Percentiles rank a stretch among this genome's conserved stretches.
Conservation (phyloP, 2,797 vertebrate genomes). For the Mallotus villosus region DNA sequence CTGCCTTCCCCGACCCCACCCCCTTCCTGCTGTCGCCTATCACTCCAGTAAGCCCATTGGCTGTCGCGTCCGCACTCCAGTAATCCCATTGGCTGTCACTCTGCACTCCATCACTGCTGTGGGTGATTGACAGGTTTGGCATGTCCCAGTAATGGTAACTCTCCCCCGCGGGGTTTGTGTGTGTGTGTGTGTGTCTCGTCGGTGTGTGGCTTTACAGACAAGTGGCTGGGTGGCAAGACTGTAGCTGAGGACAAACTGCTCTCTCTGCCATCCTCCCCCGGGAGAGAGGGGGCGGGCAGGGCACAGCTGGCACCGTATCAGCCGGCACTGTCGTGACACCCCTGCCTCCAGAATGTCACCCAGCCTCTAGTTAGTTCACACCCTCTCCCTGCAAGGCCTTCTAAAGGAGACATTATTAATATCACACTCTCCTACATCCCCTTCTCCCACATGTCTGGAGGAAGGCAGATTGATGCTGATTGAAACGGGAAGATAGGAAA, state of each 20-base stretch:
- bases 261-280: background rate
- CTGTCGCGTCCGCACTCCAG: constrained; percentile 33
- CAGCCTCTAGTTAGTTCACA: constrained; percentile 44
- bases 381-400: constrained; percentile 48
- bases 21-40: background rate
- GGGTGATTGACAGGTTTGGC: constrained; percentile 67
- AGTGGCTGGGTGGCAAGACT: constrained; percentile 29
- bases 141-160: constrained; percentile 51
- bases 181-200: constrained; percentile 10
- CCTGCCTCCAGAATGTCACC: constrained; percentile 34
- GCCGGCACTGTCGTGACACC: constrained; percentile 1
- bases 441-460: too few species aligned
- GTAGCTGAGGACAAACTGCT: constrained; percentile 1
- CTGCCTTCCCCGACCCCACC: too few species aligned
- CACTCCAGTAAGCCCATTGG: background rate
- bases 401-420: constrained; percentile 55
- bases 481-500: constrained; percentile 43
- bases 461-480: constrained; percentile 19
- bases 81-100: constrained; percentile 27
- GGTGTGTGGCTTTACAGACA: background rate
- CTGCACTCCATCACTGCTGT: constrained; percentile 25
- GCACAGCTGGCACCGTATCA: constrained; percentile 16
- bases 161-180: constrained; percentile 7
- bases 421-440: constrained; percentile 35
- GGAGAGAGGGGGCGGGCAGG: constrained; percentile 2